These are phyloP conservation scores for Scaptomyza caliginosa DNA, from an alignment of 2,888 invertebrate genomes.

Conservation along the genomic window DNA sequence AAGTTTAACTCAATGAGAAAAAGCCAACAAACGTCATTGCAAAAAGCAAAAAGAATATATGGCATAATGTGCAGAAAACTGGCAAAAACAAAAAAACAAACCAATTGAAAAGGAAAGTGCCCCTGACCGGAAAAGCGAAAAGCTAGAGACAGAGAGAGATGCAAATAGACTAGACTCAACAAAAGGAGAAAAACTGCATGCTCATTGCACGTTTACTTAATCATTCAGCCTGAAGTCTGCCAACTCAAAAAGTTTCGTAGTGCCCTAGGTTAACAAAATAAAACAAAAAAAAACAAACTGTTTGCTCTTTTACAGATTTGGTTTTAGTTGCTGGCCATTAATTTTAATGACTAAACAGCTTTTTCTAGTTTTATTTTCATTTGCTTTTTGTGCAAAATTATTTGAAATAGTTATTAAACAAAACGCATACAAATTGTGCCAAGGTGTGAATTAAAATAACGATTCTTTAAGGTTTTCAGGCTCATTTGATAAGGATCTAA, in stretches of 20 bases:
- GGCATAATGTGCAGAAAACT: constrained; percentile 62
- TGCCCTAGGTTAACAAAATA: constrained; percentile 11
- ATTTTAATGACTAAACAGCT: constrained; percentile 62
- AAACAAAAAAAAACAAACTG: background rate
- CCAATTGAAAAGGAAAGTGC: constrained; percentile 76
- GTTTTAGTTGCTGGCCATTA: constrained; percentile 42
- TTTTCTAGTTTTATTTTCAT: constrained; percentile 9
- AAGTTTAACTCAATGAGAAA: constrained; percentile 51
- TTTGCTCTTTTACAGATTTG: constrained; percentile 5
- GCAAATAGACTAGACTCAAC: background rate
- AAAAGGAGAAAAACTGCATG: constrained; percentile 60
- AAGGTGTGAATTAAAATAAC: constrained; percentile 2
- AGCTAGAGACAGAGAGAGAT: constrained; percentile 22
- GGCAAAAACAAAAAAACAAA: too few species aligned
- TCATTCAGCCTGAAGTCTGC: constrained; percentile 27
- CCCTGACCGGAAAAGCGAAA: constrained; percentile 65
- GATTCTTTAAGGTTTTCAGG: too few species aligned
- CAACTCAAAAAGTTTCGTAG: constrained; percentile 5
- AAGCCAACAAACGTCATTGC: constrained; percentile 46
- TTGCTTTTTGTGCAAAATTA: constrained; percentile 12
- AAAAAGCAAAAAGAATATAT: constrained; percentile 23
- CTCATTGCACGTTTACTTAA: constrained; percentile 59
- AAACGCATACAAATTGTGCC: constrained; percentile 17
- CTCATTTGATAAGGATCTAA: too few species aligned
- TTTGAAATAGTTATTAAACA: background rate